Evolutionary conservation across 2,888 invertebrate genomes (phyloP).

Genomic region (Boloria selene): DNA sequence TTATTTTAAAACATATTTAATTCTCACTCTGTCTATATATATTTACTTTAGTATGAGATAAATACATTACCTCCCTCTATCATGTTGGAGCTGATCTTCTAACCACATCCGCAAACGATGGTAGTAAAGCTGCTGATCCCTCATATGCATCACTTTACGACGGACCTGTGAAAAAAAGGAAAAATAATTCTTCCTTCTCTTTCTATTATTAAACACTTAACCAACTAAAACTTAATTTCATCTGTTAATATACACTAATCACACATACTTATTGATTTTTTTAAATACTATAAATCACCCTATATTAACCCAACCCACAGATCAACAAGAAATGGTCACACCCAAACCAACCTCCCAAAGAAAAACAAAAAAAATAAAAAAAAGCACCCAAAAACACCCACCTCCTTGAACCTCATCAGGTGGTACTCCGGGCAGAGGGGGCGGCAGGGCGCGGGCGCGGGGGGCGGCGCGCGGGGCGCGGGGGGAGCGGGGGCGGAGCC

Average conservation of each 20-base stretch:
- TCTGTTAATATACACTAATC: no score
- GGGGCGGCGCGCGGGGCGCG: slow-evolving; percentile 60
- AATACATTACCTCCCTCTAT: slow-evolving; percentile 59
- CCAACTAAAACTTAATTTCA: no score
- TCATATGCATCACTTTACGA: slow-evolving; percentile 77
- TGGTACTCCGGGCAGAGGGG: slow-evolving; percentile 73
- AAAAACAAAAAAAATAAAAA: not conserved
- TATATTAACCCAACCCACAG: no score
- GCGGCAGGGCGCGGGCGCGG: slow-evolving; percentile 54
- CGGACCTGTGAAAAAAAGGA: slow-evolving; percentile 59
- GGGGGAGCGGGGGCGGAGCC: slow-evolving; percentile 52
- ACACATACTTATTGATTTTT: no score
- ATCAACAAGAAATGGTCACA: not conserved
- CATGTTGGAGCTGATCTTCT: slow-evolving; percentile 66
- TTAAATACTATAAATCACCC: no score
- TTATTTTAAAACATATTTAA: no score
- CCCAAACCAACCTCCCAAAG: not conserved
- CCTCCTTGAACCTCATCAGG: slow-evolving; percentile 70
- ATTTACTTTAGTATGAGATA: not conserved
- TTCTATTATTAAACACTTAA: no score
- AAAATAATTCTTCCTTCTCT: not conserved
- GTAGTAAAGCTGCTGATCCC: slow-evolving; percentile 75
- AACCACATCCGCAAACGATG: slow-evolving; percentile 74
- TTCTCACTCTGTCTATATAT: no score
- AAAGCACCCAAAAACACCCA: slow-evolving; percentile 34